Evolutionary conservation across 2,113 vertebrate genomes (phyloP).

Genomic region (Columba livia): DNA sequence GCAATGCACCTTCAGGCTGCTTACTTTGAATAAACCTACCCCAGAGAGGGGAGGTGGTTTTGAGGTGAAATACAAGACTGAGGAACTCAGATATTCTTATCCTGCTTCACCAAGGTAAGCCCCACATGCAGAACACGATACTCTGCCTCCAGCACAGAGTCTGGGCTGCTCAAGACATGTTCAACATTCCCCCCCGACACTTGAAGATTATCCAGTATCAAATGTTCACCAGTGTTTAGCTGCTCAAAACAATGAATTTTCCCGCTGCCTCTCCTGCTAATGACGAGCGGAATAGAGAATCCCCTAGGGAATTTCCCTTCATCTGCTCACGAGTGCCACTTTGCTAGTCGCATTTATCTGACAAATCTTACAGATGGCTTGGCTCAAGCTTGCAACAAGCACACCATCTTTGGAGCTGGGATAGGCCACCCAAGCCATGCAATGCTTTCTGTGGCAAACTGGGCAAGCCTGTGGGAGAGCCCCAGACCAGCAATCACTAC

Average conservation of each 20-base stretch:
- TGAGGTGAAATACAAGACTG: background rate
- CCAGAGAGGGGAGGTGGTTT: background rate
- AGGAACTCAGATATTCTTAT: background rate
- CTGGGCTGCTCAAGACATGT: background rate
- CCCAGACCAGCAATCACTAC: background rate
- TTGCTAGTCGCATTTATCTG: slow-evolving; percentile 70
- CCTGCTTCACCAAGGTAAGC: slow-evolving; percentile 3
- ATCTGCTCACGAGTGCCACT: slow-evolving; percentile 69
- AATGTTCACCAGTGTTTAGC: background rate
- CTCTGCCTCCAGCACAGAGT: background rate
- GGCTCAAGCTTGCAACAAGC: slow-evolving; percentile 53
- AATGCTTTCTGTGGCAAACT: background rate
- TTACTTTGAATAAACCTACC: background rate
- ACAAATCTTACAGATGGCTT: slow-evolving; percentile 71
- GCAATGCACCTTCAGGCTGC: background rate
- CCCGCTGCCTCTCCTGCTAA: slow-evolving; percentile 55
- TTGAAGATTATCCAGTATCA: slow-evolving; percentile 6
- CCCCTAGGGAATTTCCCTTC: slow-evolving; percentile 68
- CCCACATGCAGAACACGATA: background rate
- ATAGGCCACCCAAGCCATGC: slow-evolving; percentile 17
- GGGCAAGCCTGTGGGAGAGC: background rate
- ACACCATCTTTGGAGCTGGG: slow-evolving; percentile 62
- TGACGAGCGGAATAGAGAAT: slow-evolving; percentile 53
- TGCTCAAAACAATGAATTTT: slow-evolving; percentile 54
- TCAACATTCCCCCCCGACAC: background rate